Evolutionary conservation across 2,113 vertebrate genomes (phyloP).

Genomic region (Enhydra lutris): DNA sequence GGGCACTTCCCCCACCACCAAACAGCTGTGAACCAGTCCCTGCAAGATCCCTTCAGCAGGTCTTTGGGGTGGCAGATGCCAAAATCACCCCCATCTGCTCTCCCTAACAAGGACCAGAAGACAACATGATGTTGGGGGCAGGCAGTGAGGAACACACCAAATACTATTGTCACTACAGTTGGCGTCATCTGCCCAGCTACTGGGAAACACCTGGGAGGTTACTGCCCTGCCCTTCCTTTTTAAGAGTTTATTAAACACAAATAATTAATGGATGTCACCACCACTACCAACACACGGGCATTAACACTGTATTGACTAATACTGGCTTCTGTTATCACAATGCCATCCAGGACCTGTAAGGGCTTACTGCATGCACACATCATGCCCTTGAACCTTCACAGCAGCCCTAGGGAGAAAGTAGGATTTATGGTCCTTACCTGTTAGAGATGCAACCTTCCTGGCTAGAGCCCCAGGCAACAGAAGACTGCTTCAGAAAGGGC

Average conservation of each 20-base stretch:
- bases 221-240: neutral
- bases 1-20: neutral
- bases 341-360: neutral
- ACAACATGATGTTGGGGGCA: fast-evolving
- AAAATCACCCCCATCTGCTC: neutral
- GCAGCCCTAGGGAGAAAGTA: neutral
- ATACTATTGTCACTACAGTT: neutral
- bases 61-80: neutral
- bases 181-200: neutral
- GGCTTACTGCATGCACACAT: neutral
- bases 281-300: neutral
- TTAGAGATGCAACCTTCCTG: neutral
- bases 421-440: neutral
- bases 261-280: neutral
- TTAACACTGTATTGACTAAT: neutral
- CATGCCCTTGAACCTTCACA: neutral
- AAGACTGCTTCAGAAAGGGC: neutral
- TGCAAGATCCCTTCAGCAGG: neutral
- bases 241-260: neutral
- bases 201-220: neutral
- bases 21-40: neutral
- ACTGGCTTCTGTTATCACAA: neutral
- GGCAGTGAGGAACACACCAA: neutral
- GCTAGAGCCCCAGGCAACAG: neutral
- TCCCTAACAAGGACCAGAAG: neutral